Evolutionary conservation across 2,113 vertebrate genomes (phyloP), one percentile per base, ranked within the genome.

Genomic region (Cololabis saira): DNA sequence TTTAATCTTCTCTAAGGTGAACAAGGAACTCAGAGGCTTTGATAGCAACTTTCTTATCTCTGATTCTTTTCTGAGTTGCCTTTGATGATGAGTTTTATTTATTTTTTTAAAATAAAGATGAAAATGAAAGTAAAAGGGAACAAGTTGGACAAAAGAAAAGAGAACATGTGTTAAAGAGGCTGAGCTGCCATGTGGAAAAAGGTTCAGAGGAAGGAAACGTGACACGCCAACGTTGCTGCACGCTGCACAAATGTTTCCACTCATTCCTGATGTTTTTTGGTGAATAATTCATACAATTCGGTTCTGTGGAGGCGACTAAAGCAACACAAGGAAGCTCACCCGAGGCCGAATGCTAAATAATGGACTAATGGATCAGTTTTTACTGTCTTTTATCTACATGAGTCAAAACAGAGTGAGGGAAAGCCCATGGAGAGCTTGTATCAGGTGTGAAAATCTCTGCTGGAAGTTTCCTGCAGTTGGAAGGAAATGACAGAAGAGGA

Each of bases 1-100:
- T 90, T 87, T 77, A 76, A 89, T 91, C 77, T 68, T 76, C 6
- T 66, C 62, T 69, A 53, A 83, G 81, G 76, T 87, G 83, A 79
- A 82, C 59, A 56, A 62, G 53, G 74, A 80, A 37, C 73, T 66
- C n/a, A n/a, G n/a, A n/a, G n/a, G n/a, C 80, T 88, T 77, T 82
- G 85, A 85, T 86, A 90, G 80, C 73, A 75, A 73, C 61, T 50
- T 65, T 76, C 74, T 72, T 10, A 78, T 74, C 78, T 78, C 76
- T 81, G 74, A 82, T 89, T 86, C 65, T 42, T 49, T 30, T 37
- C 57, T 76, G 19, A 13, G 22, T 37, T 58, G 51, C 42, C 45
- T 77, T 77, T 53, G 56, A 24, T 76, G 80, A 85, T 54, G 52
- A 56, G 42, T 27, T 27, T 27, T 27, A 27, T 27, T 27, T 27